Evolutionary conservation across 2,113 vertebrate genomes (phyloP).

Genomic region (Tor tambroides): DNA sequence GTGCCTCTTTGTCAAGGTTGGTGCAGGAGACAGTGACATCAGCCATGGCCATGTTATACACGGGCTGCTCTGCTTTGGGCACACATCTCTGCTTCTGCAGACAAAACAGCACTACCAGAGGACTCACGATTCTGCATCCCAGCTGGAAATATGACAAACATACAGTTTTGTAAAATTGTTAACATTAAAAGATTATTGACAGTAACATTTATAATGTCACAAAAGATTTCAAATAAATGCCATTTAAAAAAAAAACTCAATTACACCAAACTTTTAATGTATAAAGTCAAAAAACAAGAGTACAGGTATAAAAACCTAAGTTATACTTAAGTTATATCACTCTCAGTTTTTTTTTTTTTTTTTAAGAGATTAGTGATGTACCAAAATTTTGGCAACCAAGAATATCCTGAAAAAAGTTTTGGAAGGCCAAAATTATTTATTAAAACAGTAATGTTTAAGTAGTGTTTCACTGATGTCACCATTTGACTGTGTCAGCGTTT

Average conservation of each 20-base stretch:
- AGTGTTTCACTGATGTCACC: too few species aligned
- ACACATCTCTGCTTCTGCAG: slow-evolving; percentile 88
- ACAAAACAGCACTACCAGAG: slow-evolving; percentile 91
- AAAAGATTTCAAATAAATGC: background rate
- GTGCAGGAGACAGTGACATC: slow-evolving; percentile 91
- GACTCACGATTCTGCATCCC: slow-evolving; percentile 92
- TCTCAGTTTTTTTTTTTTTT: background rate
- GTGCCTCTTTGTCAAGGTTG: slow-evolving; percentile 86
- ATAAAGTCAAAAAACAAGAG: background rate
- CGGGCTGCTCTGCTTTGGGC: slow-evolving; percentile 88
- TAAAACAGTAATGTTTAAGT: too few species aligned
- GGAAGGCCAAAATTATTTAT: too few species aligned
- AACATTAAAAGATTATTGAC: background rate
- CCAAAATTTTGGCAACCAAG: background rate
- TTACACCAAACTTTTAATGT: too few species aligned
- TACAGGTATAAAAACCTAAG: background rate
- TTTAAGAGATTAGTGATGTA: background rate
- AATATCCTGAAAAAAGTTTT: too few species aligned
- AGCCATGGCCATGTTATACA: slow-evolving; percentile 95
- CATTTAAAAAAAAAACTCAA: too few species aligned
- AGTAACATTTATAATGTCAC: background rate
- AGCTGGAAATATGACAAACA: slow-evolving; percentile 73
- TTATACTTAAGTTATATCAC: background rate
- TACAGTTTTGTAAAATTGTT: background rate
- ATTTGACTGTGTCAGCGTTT: too few species aligned